phyloP scores from a whole-genome alignment of 1,140 invertebrate genomes.

The Papilio aristodemus region DNA sequence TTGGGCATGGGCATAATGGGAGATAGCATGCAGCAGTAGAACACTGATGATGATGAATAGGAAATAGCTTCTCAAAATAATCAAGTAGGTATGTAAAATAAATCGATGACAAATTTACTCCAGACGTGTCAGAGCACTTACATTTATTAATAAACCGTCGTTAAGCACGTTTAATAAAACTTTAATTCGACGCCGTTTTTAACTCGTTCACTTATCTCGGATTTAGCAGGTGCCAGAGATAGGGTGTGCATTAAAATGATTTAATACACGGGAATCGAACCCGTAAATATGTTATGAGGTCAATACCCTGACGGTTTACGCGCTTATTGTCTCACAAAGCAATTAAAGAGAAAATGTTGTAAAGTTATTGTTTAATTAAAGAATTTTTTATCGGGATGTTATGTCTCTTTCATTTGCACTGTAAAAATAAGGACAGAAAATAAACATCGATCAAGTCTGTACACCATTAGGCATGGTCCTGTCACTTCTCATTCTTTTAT shows the following conservation, averaged over 20 bases:
- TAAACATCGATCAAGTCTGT: too few relatives aligned
- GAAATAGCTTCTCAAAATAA: too few relatives aligned
- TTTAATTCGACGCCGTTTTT: slow-evolving; percentile 26
- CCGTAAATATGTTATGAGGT: slow-evolving; percentile 32
- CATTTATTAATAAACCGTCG: neutral
- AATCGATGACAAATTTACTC: neutral
- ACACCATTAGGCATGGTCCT: too few relatives aligned
- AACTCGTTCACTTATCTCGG: neutral
- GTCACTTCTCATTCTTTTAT: too few relatives aligned
- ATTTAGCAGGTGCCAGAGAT: slow-evolving; percentile 28
- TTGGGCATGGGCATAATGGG: too few relatives aligned
- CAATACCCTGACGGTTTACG: slow-evolving; percentile 2
- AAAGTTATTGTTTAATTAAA: too few relatives aligned
- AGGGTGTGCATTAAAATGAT: slow-evolving; percentile 29
- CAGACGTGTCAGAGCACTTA: neutral
- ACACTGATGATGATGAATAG: too few relatives aligned
- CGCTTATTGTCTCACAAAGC: slow-evolving; percentile 11
- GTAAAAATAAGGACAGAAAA: neutral
- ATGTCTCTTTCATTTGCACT: neutral
- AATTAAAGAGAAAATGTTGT: neutral
- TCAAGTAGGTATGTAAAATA: too few relatives aligned
- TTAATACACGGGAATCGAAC: slow-evolving; percentile 22
- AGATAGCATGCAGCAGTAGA: too few relatives aligned
- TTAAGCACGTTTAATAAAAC: slow-evolving; percentile 27
- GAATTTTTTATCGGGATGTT: neutral